Conservation (phyloP, 2,888 invertebrate genomes). For the Euzetes globulus region DNA sequence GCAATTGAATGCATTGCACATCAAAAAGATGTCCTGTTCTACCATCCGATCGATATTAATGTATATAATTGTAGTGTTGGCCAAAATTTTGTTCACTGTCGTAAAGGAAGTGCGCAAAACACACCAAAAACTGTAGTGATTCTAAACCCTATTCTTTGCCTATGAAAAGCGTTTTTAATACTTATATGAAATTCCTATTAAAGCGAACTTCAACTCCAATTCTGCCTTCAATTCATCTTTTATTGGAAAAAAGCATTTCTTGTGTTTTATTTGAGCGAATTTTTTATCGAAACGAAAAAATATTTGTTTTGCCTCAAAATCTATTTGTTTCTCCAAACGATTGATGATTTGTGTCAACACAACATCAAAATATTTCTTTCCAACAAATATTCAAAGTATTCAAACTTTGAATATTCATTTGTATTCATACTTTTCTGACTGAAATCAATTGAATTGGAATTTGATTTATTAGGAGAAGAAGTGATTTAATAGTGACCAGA, state of each 20-base stretch:
- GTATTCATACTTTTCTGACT: not conserved
- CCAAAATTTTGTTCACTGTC: not conserved
- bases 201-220: conserved; percentile 4
- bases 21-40: conserved; percentile 23
- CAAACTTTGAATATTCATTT: no score
- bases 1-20: conserved; percentile 7
- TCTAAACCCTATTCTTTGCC: not conserved
- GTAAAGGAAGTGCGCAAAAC: not conserved
- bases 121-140: not conserved
- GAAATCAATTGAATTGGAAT: no score
- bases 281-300: not conserved
- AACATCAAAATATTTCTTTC: not conserved
- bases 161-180: not conserved
- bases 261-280: not conserved
- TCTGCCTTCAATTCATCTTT: conserved; percentile 2
- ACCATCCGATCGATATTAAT: conserved; percentile 20
- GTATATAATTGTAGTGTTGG: not conserved
- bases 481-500: not conserved
- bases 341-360: not conserved
- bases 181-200: not conserved
- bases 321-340: not conserved
- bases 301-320: not conserved
- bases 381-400: not conserved
- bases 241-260: not conserved
- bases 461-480: no score